Base-by-base conservation (phyloP, 2,113 vertebrate genomes). In the Rhadina sibilatrix region DNA sequence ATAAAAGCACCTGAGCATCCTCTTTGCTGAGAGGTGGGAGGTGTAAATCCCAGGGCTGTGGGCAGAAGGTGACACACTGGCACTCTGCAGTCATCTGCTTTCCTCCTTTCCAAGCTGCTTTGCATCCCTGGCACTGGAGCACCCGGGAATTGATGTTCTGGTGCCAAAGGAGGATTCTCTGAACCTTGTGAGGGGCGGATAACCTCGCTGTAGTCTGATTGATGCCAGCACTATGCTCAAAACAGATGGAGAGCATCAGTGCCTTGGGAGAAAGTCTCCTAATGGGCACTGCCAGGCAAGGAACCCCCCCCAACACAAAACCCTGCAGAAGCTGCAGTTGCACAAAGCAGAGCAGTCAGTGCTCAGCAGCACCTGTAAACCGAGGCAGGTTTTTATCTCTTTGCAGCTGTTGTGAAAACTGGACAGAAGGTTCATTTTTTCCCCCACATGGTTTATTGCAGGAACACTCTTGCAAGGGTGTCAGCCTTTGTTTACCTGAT, bases 171-270 rank as follows among this genome's bases (percentile, higher is more conserved):
- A 78, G 72, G 78, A 74, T 87, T 82, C 68, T 86, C 82, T 54
- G 59, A 18, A 46, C 68, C 83, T 85, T 83, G 46, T 0, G 2
- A 80, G 71, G 72, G 80, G 44, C 47, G 35, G n/a, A n/a, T 76
- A 70, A 90, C 85, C 56, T 83, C 42, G 68, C 80, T 92, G 89
- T 75, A 71, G 83, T 72, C 91, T 90, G 93, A 92, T 95, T 95
- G 93, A 86, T 4, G 1, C 42, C 33, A 11, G 56, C 94, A 97
- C 28, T 94, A 65, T 92, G 92, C 56, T 93, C 77, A 9, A 84
- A 94, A 60, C 95, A 97, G 94, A 94, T 95, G 96, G 94, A 92
- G 60, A 63, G 28, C 91, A 44, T 91, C 91, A 84, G 69, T 60
- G 86, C 77, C 47, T 77, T 64, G 38, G 71, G 49, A 25, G 12